Evolutionary conservation across 1,140 invertebrate species (phyloP).

Genomic region (Phortica variegata): DNA sequence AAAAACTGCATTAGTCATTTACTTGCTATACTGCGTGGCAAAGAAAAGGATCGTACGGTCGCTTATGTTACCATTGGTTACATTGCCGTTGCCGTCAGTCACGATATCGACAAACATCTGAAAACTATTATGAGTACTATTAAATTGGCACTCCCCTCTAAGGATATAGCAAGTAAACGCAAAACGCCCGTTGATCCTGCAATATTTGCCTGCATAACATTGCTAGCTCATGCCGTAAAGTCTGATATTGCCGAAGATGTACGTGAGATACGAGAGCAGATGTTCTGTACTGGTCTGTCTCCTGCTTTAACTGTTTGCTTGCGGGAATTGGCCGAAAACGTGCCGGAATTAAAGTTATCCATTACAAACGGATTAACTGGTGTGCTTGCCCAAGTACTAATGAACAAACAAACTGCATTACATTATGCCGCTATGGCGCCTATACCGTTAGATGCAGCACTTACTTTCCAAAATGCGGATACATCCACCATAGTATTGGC

Average conservation of each 20-base stretch:
- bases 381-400: conserved; percentile 84
- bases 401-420: conserved; percentile 82
- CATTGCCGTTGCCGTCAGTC: conserved; percentile 85
- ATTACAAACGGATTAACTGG: conserved; percentile 90
- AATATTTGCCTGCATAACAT: conserved; percentile 93
- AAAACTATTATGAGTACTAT: conserved; percentile 86
- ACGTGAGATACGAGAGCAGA: conserved; percentile 82
- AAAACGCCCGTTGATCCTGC: conserved; percentile 78
- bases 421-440: conserved; percentile 30
- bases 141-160: conserved; percentile 75
- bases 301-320: conserved; percentile 87
- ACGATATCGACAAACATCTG: conserved; percentile 78
- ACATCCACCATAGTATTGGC: conserved; percentile 86
- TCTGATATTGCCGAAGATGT: conserved; percentile 76
- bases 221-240: conserved; percentile 84
- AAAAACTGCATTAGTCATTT: conserved; percentile 77
- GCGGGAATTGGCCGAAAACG: conserved; percentile 83
- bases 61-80: conserved; percentile 90
- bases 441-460: conserved; percentile 33
- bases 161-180: conserved; percentile 72
- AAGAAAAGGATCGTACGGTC: conserved; percentile 79
- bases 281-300: conserved; percentile 89
- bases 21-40: conserved; percentile 70
- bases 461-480: conserved; percentile 61
- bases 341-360: conserved; percentile 83